Evolutionary conservation across 2,797 vertebrate genomes (phyloP).

Genomic region (Meriones psammophilus): DNA sequence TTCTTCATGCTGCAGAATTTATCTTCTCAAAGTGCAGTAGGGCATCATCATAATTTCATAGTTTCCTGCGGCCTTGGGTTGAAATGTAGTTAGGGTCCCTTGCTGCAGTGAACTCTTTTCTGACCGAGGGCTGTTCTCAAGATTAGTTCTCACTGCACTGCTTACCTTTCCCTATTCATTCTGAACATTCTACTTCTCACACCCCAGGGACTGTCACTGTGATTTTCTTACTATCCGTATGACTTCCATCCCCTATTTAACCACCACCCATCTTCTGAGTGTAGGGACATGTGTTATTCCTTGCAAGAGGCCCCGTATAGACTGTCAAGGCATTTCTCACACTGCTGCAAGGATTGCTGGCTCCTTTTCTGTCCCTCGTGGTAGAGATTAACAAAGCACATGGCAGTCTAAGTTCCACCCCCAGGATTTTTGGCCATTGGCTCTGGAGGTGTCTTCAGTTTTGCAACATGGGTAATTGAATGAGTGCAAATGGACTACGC

Average conservation of each 20-base stretch:
- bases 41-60: not conserved
- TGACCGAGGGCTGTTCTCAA: not conserved
- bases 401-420: not conserved
- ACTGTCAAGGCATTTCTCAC: not conserved
- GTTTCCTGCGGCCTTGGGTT: not conserved
- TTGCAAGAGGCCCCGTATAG: not conserved
- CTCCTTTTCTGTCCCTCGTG: not conserved
- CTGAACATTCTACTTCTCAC: not conserved
- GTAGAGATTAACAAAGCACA: not conserved
- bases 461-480: not conserved
- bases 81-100: not conserved
- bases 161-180: not conserved
- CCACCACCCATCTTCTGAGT: not conserved
- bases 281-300: not conserved
- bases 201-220: not conserved
- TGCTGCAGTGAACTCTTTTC: not conserved
- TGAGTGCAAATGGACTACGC: not conserved
- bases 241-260: not conserved
- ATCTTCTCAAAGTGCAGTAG: constrained; percentile 30
- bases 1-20: not conserved
- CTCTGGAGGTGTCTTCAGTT: not conserved
- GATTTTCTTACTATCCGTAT: not conserved
- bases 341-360: not conserved
- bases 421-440: not conserved
- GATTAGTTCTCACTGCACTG: not conserved